These are phyloP conservation scores for Machaerirhynchus nigripectus DNA, from an alignment of 2,113 vertebrate species.

Conservation along the genomic window DNA sequence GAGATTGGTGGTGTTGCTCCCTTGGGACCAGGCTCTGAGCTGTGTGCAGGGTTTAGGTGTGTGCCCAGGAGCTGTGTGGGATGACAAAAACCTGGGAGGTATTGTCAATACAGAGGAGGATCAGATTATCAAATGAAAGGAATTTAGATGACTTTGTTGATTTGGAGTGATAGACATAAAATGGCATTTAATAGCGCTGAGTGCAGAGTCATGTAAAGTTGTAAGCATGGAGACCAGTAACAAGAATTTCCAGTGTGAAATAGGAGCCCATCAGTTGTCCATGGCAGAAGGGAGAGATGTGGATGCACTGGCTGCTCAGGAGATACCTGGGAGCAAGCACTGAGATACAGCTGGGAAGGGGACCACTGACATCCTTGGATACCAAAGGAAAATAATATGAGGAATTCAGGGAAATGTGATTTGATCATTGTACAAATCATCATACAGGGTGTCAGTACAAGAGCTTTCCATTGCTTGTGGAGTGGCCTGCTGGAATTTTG, in stretches of 20 bases:
- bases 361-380: background rate
- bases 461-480: background rate
- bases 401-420: background rate
- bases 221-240: background rate
- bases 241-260: slow-evolving; percentile 2
- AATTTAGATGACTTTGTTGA: slow-evolving; percentile 19
- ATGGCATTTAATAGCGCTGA: background rate
- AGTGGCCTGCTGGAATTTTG: background rate
- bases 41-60: background rate
- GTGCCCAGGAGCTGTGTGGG: background rate
- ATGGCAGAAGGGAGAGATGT: background rate
- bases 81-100: background rate
- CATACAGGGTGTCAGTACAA: background rate
- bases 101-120: background rate
- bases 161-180: background rate
- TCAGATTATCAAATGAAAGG: background rate
- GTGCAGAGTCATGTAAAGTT: background rate
- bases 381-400: background rate
- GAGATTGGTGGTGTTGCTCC: background rate
- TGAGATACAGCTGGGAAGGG: background rate
- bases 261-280: background rate
- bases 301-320: background rate
- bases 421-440: background rate
- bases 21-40: background rate
- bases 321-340: background rate